Evolutionary conservation across 1,140 invertebrate genomes (phyloP).

Genomic region (Dendrolimus punctatus): DNA sequence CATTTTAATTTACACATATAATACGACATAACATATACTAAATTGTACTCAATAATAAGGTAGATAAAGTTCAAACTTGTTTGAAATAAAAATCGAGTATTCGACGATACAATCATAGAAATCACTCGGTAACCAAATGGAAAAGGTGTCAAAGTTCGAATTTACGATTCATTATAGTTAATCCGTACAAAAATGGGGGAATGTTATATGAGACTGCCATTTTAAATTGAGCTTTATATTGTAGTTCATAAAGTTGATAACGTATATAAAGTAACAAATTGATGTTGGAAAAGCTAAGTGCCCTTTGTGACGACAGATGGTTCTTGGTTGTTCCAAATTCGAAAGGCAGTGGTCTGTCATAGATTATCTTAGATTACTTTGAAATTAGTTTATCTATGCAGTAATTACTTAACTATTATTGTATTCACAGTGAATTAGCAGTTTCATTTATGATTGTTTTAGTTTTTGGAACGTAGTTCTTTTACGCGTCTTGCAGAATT

Average conservation of each 20-base stretch:
- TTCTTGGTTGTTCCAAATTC: conserved; percentile 32
- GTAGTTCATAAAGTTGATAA: not conserved
- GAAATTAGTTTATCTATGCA: conserved; percentile 1
- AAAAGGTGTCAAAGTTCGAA: conserved; percentile 72
- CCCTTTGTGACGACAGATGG: conserved; percentile 67
- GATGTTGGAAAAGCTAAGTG: conserved; percentile 64
- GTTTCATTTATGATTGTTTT: conserved; percentile 1
- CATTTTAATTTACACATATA: conserved; percentile 46
- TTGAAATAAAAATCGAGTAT: not conserved
- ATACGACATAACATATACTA: conserved; percentile 2
- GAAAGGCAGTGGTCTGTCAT: conserved; percentile 8
- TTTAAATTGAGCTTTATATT: conserved; percentile 6
- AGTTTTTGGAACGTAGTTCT: not conserved
- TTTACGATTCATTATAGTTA: conserved; percentile 72
- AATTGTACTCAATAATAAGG: conserved; percentile 5
- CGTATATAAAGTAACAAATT: conserved; percentile 14
- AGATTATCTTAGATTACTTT: not conserved
- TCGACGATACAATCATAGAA: conserved; percentile 45
- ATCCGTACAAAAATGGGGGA: conserved; percentile 58
- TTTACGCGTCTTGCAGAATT: too few relatives aligned
- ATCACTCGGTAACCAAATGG: conserved; percentile 58
- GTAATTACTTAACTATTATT: not conserved
- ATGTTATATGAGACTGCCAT: not conserved
- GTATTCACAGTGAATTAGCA: not conserved
- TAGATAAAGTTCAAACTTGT: conserved; percentile 2